phyloP scores from a whole-genome alignment of 2,797 vertebrate genomes.

The Gambusia yucatana region DNA sequence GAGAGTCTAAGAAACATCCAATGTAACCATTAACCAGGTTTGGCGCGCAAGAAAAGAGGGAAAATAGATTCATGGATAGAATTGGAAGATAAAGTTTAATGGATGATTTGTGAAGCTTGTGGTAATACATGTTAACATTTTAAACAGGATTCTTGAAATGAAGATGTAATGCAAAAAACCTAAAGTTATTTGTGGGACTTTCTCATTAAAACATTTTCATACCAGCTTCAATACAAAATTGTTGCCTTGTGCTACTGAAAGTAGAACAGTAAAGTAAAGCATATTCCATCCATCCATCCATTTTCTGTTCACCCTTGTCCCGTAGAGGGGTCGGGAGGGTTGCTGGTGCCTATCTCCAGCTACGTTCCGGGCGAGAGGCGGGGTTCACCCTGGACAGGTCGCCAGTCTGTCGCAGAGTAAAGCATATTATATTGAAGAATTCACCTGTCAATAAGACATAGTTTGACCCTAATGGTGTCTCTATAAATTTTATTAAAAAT shows the following conservation, averaged over 20 bases:
- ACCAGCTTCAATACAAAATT: background rate
- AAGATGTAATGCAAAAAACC: background rate
- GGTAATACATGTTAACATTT: background rate
- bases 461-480: background rate
- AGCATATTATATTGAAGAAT: background rate
- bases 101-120: background rate
- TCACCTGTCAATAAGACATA: background rate
- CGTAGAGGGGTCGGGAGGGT: too few species aligned
- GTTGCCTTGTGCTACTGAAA: background rate
- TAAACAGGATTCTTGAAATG: background rate
- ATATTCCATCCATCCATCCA: background rate
- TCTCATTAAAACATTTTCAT: background rate
- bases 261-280: background rate
- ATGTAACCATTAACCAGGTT: slow-evolving; percentile 72
- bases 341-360: too few species aligned
- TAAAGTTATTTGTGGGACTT: background rate
- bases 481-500: background rate
- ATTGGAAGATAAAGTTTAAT: background rate
- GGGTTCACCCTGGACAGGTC: too few species aligned
- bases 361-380: too few species aligned
- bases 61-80: slow-evolving; percentile 31
- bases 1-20: slow-evolving; percentile 42
- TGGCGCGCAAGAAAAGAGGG: slow-evolving; percentile 68
- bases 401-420: background rate
- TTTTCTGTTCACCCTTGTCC: too few species aligned